Evolutionary conservation across 2,888 invertebrate genomes (phyloP), one percentile per base, ranked within the genome.

Genomic region (Campoplex capitator): DNA sequence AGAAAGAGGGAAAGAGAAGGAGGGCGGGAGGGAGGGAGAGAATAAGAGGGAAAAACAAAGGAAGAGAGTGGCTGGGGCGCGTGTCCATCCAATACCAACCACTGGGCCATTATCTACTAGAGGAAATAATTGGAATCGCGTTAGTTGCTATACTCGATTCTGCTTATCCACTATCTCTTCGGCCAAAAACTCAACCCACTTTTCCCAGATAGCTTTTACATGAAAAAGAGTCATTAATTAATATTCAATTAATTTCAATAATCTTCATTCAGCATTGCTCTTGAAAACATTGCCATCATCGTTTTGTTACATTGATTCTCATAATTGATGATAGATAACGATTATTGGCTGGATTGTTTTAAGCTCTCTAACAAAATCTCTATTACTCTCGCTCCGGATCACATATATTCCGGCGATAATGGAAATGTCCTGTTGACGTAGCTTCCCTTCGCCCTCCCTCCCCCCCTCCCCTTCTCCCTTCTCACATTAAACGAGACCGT

Each of bases 101-200:
- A 92, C 91, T 90, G 89, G 90, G 90, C 92, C 92, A 93, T 93
- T 93, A 93, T 93, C 93, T 91, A 92, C 91, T 92, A 91, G 93
- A 93, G 90, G 91, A 93, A 90, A 92, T 93, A 93, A 93, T 93
- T 93, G 92, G 91, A 92, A 93, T 93, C 90, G 91, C 91, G 90
- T 92, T 90, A 88, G 87, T 80, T 84, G 83, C 73, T 71, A 85
- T 73, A 87, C 83, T 87, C 85, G 80, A 86, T 51, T 84, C 75
- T 62, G 70, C 80, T 84, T 71, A 48, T 75, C 56, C 45, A 68
- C 75, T 42, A 65, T 38, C 48, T 35, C 51, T 48, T 42, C 35
- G 54, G 71, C 65, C 62, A 58, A n/a, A 23, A 48, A 32, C 45
- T 67, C 62, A 32, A 45, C 42, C 23, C 73, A 45, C 73, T 6